A percentile compares a stretch with the other conserved stretches of the same genome.
Evolutionary conservation across 2,888 invertebrate species (phyloP).

Genomic region (Acleris sparsana): DNA sequence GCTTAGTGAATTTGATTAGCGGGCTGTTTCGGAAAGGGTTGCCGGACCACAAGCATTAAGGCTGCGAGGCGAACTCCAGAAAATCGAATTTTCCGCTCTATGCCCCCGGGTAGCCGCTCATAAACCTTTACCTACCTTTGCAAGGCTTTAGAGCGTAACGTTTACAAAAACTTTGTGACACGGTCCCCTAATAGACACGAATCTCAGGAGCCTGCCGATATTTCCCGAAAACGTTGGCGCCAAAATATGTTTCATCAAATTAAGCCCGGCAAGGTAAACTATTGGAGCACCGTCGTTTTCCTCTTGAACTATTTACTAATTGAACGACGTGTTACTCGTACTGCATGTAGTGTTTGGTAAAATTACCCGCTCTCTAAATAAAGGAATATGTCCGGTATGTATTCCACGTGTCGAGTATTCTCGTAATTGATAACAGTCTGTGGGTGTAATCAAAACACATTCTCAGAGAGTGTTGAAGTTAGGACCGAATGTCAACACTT

Average conservation of each 20-base stretch:
- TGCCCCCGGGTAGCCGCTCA: constrained; percentile 52
- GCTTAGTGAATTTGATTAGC: constrained; percentile 77
- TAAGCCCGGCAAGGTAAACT: neutral
- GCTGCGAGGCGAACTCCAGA: constrained; percentile 65
- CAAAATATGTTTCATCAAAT: neutral
- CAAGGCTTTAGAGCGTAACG: constrained; percentile 68
- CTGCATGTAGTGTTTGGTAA: too few species aligned
- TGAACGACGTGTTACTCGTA: too few species aligned
- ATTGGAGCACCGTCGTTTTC: neutral
- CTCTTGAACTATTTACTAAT: too few species aligned
- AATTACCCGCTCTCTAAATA: too few species aligned
- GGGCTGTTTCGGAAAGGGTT: constrained; percentile 73
- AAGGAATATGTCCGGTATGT: too few species aligned
- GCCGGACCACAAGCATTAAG: constrained; percentile 63
- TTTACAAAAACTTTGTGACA: constrained; percentile 58
- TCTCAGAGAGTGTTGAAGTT: constrained; percentile 3
- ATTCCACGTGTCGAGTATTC: too few species aligned
- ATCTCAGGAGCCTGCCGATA: constrained; percentile 8
- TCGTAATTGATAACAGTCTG: too few species aligned
- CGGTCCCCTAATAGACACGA: constrained; percentile 20
- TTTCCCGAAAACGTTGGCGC: constrained; percentile 2
- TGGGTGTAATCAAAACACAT: constrained; percentile 1
- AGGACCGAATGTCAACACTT: neutral
- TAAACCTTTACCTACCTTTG: constrained; percentile 61
- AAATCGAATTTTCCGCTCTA: constrained; percentile 79